Conservation (phyloP, 2,113 vertebrate genomes). For the Toxostoma redivivum region DNA sequence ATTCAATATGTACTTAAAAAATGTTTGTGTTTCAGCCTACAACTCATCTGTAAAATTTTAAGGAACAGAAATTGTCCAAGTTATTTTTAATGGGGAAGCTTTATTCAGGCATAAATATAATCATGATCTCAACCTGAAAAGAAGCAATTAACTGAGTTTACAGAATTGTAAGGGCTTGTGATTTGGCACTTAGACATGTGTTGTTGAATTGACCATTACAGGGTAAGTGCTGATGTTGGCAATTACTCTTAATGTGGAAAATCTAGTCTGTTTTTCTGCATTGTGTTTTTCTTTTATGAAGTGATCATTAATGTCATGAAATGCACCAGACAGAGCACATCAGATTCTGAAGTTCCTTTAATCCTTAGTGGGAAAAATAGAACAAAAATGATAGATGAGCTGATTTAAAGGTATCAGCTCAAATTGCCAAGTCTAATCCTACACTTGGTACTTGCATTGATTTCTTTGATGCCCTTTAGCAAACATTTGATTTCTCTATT, state of each 20-base stretch:
- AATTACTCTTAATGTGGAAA: constrained; percentile 43
- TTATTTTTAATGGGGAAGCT: constrained; percentile 25
- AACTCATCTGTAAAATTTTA: constrained; percentile 27
- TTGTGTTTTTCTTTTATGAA: constrained; percentile 1
- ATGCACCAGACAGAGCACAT: background rate
- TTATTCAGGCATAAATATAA: constrained; percentile 21
- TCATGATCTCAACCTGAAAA: background rate
- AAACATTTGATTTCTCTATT: background rate
- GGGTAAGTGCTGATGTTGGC: constrained; percentile 4
- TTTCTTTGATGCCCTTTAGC: background rate
- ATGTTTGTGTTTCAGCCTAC: background rate
- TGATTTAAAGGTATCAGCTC: background rate
- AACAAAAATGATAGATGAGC: background rate
- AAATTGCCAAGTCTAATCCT: background rate
- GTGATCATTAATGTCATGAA: background rate
- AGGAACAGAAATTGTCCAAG: background rate
- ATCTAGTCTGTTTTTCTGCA: constrained; percentile 6
- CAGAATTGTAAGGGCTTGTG: background rate
- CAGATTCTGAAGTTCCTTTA: background rate
- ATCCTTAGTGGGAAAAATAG: background rate
- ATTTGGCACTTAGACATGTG: constrained; percentile 8
- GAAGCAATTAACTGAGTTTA: constrained; percentile 21
- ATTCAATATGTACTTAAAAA: background rate
- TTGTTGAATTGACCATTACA: constrained; percentile 40
- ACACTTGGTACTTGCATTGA: background rate